A percentile compares a stretch with the other conserved stretches of the same genome.
phyloP scores from a whole-genome alignment of 2,113 vertebrate genomes.

The Oceanodroma tethys region DNA sequence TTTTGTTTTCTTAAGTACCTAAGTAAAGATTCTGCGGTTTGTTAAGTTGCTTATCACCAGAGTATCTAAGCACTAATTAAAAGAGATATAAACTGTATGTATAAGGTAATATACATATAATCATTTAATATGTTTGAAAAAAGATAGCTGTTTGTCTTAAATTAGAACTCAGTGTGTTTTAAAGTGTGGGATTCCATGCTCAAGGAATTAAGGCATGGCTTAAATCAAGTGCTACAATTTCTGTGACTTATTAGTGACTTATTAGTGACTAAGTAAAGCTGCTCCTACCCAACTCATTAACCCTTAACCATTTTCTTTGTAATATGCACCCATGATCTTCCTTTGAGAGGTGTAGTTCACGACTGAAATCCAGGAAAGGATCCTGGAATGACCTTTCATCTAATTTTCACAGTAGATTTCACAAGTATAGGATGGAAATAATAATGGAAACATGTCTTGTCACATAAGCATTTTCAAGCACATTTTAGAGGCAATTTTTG shows the following conservation, averaged over 20 bases:
- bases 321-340: background rate
- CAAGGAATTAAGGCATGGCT: background rate
- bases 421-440: background rate
- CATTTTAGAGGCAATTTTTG: background rate
- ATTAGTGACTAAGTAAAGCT: background rate
- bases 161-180: background rate
- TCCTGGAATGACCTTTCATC: background rate
- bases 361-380: background rate
- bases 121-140: background rate
- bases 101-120: background rate
- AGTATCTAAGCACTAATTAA: background rate
- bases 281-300: background rate
- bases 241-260: background rate
- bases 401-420: background rate
- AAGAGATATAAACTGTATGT: background rate
- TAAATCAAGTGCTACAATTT: background rate
- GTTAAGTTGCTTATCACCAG: background rate
- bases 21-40: background rate
- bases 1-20: background rate
- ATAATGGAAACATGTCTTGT: background rate
- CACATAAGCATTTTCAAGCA: background rate
- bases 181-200: background rate
- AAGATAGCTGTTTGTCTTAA: background rate
- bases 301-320: background rate
- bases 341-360: background rate